Conservation (phyloP, 2,113 vertebrate species). For the Lichenostomus cassidix region DNA sequence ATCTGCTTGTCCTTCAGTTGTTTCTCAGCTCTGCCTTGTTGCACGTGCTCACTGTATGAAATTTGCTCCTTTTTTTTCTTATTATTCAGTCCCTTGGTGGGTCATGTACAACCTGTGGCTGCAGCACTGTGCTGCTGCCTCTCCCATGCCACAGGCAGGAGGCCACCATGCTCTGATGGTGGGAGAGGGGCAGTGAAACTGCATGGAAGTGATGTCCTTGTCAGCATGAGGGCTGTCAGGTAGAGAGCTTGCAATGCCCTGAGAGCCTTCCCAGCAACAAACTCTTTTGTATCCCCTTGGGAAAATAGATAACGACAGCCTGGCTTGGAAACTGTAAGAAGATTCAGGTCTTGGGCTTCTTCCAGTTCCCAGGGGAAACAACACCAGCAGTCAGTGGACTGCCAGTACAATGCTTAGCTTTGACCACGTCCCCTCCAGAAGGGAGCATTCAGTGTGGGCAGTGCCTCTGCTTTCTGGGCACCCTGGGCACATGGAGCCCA, state of each 20-base stretch:
- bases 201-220: neutral
- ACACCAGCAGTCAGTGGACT: neutral
- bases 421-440: neutral
- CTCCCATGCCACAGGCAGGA: accelerated
- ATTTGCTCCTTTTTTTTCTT: neutral
- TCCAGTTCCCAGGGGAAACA: neutral
- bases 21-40: neutral
- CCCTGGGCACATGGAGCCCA: neutral
- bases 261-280: neutral
- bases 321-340: neutral
- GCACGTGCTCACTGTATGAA: accelerated
- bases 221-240: neutral
- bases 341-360: neutral
- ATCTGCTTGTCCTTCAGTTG: neutral
- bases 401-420: neutral
- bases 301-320: neutral
- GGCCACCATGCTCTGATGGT: accelerated
- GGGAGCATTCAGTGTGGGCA: neutral
- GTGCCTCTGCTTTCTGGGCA: neutral
- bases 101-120: accelerated
- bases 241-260: neutral
- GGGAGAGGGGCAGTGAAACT: neutral
- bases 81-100: neutral
- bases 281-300: neutral
- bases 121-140: neutral